Conservation (phyloP, 2,113 vertebrate species). For the Toxotes jaculatrix region DNA sequence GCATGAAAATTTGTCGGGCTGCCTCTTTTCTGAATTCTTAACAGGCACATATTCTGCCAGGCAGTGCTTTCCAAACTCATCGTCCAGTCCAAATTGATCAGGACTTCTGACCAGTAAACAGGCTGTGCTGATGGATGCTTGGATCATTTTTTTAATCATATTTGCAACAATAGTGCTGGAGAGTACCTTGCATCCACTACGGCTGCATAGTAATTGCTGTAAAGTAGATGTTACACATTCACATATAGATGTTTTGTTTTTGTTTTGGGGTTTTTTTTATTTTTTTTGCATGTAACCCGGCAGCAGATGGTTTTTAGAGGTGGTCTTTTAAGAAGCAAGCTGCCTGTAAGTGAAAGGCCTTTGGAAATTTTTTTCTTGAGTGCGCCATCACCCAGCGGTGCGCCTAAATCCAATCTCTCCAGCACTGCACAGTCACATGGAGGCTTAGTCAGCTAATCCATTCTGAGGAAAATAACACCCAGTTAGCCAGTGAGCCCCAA, state of each 20-base stretch:
- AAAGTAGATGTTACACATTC: conserved; percentile 9
- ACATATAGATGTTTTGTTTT: not conserved
- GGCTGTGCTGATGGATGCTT: not conserved
- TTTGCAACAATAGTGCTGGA: not conserved
- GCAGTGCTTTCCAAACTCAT: not conserved
- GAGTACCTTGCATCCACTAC: not conserved
- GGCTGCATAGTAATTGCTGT: not conserved
- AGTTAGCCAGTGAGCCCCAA: conserved; percentile 54
- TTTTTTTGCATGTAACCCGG: not conserved
- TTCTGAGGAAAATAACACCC: conserved; percentile 69
- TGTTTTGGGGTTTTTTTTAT: no score
- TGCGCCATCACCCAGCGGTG: conserved; percentile 58
- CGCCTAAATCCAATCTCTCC: conserved; percentile 71
- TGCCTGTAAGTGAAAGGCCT: conserved; percentile 32
- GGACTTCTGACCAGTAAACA: conserved; percentile 12
- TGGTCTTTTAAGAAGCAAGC: conserved; percentile 6
- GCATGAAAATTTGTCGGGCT: not conserved
- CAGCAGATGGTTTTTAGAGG: conserved; percentile 6
- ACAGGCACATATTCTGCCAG: conserved; percentile 6
- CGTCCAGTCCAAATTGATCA: conserved; percentile 2
- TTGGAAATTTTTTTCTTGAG: conserved; percentile 27
- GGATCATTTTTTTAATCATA: not conserved
- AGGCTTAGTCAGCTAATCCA: conserved; percentile 82
- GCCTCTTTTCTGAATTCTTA: not conserved
- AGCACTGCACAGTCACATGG: conserved; percentile 77